Conservation (phyloP, 2,888 invertebrate genomes). For the Rugalucina vietnamica region DNA sequence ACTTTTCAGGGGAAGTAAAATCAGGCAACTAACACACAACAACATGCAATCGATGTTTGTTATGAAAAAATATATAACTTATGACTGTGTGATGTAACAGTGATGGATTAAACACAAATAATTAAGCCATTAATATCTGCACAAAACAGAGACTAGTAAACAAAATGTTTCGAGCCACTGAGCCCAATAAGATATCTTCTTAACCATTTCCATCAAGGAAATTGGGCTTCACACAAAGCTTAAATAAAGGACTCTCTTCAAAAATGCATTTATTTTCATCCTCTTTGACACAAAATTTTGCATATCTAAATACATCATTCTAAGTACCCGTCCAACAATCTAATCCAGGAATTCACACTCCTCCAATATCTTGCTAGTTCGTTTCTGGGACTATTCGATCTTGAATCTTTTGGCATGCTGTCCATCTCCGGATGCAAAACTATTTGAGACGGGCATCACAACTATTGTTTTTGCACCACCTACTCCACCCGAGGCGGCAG, state of each 20-base stretch:
- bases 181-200: too few species aligned
- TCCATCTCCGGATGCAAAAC: constrained; percentile 69
- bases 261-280: too few species aligned
- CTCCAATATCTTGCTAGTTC: too few species aligned
- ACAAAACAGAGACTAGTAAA: neutral
- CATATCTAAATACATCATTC: too few species aligned
- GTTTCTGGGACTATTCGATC: constrained; percentile 73
- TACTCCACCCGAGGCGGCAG: constrained; percentile 66
- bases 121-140: neutral
- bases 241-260: too few species aligned
- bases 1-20: too few species aligned
- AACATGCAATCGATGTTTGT: neutral
- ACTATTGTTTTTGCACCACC: constrained; percentile 78
- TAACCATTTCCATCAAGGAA: too few species aligned
- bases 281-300: too few species aligned
- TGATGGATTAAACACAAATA: neutral
- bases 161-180: too few species aligned
- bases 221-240: too few species aligned
- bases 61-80: constrained; percentile 1
- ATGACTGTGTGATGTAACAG: neutral
- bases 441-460: constrained; percentile 79
- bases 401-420: constrained; percentile 74
- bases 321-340: too few species aligned
- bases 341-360: too few species aligned
- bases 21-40: neutral